Percentiles rank a stretch among this genome's conserved stretches.
Conservation (phyloP, 2,888 invertebrate genomes). For the Fragum whitleyi region DNA sequence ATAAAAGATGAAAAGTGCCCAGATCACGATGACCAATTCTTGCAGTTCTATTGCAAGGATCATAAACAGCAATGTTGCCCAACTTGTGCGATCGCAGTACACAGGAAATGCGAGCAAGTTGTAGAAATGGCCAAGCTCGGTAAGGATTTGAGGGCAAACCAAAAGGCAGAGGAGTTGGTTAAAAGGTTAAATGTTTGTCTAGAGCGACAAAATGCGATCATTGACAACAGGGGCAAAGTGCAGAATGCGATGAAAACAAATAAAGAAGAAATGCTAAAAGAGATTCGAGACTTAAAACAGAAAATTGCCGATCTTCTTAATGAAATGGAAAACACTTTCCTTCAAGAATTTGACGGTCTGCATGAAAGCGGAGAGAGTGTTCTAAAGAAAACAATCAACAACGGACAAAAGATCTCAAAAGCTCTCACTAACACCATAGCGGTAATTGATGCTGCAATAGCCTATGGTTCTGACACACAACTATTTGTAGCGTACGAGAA, state of each 20-base stretch:
- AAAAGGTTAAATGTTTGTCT: slow-evolving; percentile 50
- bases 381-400: slow-evolving; percentile 32
- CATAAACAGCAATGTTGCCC: slow-evolving; percentile 59
- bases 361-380: slow-evolving; percentile 41
- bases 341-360: slow-evolving; percentile 46
- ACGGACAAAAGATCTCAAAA: slow-evolving; percentile 31
- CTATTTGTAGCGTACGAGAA: slow-evolving; percentile 48
- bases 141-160: slow-evolving; percentile 44
- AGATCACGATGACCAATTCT: slow-evolving; percentile 55
- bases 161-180: slow-evolving; percentile 47
- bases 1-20: slow-evolving; percentile 56
- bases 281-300: slow-evolving; percentile 46
- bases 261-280: slow-evolving; percentile 41
- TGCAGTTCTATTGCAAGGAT: slow-evolving; percentile 60
- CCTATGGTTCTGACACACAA: slow-evolving; percentile 49
- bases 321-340: slow-evolving; percentile 46
- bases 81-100: slow-evolving; percentile 58
- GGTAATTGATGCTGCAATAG: slow-evolving; percentile 45
- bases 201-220: slow-evolving; percentile 29
- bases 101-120: slow-evolving; percentile 53
- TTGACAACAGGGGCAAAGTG: slow-evolving; percentile 19
- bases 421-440: slow-evolving; percentile 41
- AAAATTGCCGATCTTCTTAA: slow-evolving; percentile 42
- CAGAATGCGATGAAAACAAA: slow-evolving; percentile 40
- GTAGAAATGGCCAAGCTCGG: slow-evolving; percentile 53